Base-by-base conservation (phyloP, 2,797 vertebrate genomes). In the Aselliscus stoliczkanus region DNA sequence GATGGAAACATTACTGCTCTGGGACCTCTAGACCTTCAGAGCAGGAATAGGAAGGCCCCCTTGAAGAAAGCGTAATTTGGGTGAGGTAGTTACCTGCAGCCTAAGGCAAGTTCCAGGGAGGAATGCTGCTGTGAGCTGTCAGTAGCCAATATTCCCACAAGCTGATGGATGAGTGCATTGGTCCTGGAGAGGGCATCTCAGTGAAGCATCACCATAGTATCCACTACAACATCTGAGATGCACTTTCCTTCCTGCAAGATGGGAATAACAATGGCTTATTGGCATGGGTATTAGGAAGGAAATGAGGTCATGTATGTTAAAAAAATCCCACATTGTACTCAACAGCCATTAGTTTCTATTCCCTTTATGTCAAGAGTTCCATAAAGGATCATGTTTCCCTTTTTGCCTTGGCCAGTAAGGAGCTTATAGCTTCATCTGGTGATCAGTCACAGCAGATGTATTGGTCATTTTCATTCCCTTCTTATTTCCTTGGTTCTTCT, bases 321-420 rank as follows among this genome's bases (percentile, higher is more conserved):
- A 88, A 88, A 91, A 82, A 83, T 62, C 85, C 70, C 56, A 91
- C 58, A 72, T 13, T 73, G 13, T 39, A 65, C 34, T 85, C 52
- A 52, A 54, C 44, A 65, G 58, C 50, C 12, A 0, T 79, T 80
- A 34, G 56, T 44, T 84, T 94, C 50, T 62, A 58, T 50, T 62
- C 27, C 18, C 54, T 92, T 96, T 81, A 50, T n/a, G 9, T 52
- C 4, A 31, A 64, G 76, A 72, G 2, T 25, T 87, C 34, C 14
- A 0, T 65, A n/a, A 73, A 9, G 42, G 69, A 91, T 73, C 69
- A 12, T 9, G 21, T 81, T 90, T 88, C 60, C 81, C 29, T 81
- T 93, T 94, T 95, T 34, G 25, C 81, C 18, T 94, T 91, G 64
- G 86, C 60, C 75, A 18, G 21, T 37, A 72, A 77, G 86, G 50